Evolutionary conservation across 2,113 vertebrate species (phyloP), one percentile per base, ranked within the genome.

Genomic region (Bufo gargarizans): DNA sequence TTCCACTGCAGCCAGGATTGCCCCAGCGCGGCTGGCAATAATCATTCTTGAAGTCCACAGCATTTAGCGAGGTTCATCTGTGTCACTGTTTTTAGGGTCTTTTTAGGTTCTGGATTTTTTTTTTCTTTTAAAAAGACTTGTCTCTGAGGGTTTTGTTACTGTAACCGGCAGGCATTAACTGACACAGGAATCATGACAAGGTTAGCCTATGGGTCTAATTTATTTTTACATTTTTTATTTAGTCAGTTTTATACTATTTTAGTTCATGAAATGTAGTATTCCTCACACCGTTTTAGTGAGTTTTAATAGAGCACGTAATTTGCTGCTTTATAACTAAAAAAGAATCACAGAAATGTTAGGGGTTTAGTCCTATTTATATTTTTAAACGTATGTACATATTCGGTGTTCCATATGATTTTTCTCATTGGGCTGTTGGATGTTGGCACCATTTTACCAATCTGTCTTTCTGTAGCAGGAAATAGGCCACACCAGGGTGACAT

Each of bases 11-110:
- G 49, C 96, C 98, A 8, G 95, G 97, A 89, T 94, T 99, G 78
- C 97, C 97, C 3, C 97, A 97, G 92, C 94, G 97, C 89, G 97
- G 98, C 77, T 99, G 98, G 98, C 98, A 99, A 92, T 99, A 92
- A 95, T 45, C 7, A 45, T 14, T 74, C 67, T 72, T 13, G 7
- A 50, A 74, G 7, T 22, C 81, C 19, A 47, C 45, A 16, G 53
- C 63, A 69, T 17, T 50, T 45, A 84, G 65, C 10, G 20, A 33
- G 71, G 43, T 74, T 74, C 22, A 16, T 47, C 33, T 9, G 16
- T 76, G 45, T 76, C 13, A 56, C 63, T 11, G 82, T 65, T 61
- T 56, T 82, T 43, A 45, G 55, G n/a, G 22, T 49, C 58, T 7
- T 67, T 67, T 83, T 83, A 67, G 61, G 11, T 50, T 83, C 47